Conservation (phyloP, 30 jellyfish, hydroid and myxozoan genomes). For the Hydra vulgaris region DNA sequence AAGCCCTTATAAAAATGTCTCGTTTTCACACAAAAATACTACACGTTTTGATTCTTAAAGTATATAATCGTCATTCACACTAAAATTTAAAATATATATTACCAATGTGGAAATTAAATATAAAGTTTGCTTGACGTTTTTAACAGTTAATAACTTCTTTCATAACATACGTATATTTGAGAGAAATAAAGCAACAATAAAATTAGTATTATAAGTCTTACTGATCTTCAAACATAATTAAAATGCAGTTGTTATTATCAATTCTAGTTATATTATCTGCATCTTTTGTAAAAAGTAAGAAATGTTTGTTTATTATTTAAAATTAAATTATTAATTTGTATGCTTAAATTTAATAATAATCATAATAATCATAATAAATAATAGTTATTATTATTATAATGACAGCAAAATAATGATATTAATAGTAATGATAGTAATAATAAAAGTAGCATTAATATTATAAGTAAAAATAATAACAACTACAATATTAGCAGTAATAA, state of each 20-base stretch:
- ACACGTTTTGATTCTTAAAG: conserved; percentile 6
- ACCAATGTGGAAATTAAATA: not conserved
- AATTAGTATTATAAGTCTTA: too few species aligned
- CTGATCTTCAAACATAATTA: too few species aligned
- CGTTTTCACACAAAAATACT: not conserved
- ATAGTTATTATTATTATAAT: too few species aligned
- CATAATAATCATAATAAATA: too few species aligned
- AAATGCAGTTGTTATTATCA: not conserved
- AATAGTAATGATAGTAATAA: too few species aligned
- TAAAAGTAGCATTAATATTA: too few species aligned
- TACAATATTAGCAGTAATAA: too few species aligned
- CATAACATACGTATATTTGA: not conserved
- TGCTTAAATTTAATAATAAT: too few species aligned
- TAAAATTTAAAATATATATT: not conserved
- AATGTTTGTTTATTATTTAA: not conserved
- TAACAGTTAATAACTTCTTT: not conserved
- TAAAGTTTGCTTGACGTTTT: not conserved
- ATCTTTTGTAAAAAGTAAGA: conserved; percentile 1
- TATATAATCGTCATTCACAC: not conserved
- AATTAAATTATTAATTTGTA: too few species aligned
- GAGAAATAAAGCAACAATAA: too few species aligned
- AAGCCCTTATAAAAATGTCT: not conserved
- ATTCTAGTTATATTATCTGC: not conserved
- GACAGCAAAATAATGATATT: too few species aligned
- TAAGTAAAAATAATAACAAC: too few species aligned